These are phyloP conservation scores for Pristionchus entomophagus DNA, from an alignment of 2,888 invertebrate genomes.

Conservation along the genomic window DNA sequence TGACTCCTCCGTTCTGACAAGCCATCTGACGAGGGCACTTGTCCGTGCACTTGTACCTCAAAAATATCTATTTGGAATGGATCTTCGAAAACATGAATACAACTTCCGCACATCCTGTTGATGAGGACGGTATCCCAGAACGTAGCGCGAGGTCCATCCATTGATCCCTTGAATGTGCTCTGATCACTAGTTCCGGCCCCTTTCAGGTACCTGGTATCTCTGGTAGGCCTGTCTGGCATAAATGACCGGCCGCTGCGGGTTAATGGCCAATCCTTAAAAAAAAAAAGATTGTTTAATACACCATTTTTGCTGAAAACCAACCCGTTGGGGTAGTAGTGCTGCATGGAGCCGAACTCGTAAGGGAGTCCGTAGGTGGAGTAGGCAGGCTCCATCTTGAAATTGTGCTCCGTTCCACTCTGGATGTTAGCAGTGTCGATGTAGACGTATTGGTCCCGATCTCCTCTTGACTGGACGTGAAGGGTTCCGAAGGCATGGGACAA, in stretches of 20 bases:
- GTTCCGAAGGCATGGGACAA: slow-evolving; percentile 39
- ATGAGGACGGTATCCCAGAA: slow-evolving; percentile 33
- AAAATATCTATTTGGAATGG: not conserved
- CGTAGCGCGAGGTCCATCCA: slow-evolving; percentile 20
- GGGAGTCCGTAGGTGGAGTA: slow-evolving; percentile 20
- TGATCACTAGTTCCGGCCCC: not conserved
- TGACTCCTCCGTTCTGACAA: slow-evolving; percentile 6
- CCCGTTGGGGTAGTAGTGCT: not conserved
- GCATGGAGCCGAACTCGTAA: slow-evolving; percentile 42
- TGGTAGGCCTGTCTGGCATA: not conserved
- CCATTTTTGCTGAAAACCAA: not conserved
- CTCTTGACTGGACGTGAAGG: slow-evolving; percentile 26
- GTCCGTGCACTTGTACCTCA: not conserved
- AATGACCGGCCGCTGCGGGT: slow-evolving; percentile 4
- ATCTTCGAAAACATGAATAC: not conserved
- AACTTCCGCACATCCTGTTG: not conserved
- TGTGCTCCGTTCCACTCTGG: not conserved
- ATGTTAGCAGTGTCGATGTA: not conserved
- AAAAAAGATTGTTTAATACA: not conserved
- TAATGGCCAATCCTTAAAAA: not conserved
- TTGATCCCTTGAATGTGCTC: not conserved
- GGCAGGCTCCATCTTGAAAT: slow-evolving; percentile 18
- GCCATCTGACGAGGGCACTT: slow-evolving; percentile 9
- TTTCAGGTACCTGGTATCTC: not conserved
- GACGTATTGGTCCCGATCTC: not conserved